phyloP scores from a whole-genome alignment of 92 coral and sea anemone genomes.

The Montipora capitata region DNA sequence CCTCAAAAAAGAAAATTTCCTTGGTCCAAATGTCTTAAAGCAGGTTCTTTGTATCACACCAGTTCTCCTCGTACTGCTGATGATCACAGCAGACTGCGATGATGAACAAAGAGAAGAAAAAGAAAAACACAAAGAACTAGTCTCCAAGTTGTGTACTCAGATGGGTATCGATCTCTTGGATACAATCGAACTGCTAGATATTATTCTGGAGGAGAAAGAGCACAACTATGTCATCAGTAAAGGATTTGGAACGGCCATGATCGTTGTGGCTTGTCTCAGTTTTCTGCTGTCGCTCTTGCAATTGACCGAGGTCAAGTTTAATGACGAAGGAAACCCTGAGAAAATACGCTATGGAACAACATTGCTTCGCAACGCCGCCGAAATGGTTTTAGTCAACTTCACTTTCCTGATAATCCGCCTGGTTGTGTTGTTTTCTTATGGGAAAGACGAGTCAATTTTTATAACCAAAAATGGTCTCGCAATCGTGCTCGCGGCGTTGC shows the following conservation, averaged over 20 bases:
- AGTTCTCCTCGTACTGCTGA: conserved; percentile 22
- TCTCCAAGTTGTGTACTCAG: conserved; percentile 40
- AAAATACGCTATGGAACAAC: background rate
- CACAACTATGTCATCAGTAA: background rate
- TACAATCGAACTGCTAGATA: conserved; percentile 62
- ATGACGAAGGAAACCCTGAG: background rate
- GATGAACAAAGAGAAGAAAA: background rate
- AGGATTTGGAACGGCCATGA: conserved; percentile 21
- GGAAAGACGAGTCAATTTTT: background rate
- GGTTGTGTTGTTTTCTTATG: background rate
- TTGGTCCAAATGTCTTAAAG: conserved; percentile 23
- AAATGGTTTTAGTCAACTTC: background rate
- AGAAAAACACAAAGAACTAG: conserved; percentile 16
- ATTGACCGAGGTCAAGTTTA: conserved; percentile 51
- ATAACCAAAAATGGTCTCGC: background rate
- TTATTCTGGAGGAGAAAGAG: conserved; percentile 42
- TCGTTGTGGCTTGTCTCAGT: conserved; percentile 47
- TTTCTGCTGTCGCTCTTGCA: conserved; percentile 50
- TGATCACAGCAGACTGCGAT: conserved; percentile 18
- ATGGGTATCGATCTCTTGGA: conserved; percentile 75
- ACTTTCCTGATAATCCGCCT: background rate
- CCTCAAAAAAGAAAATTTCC: background rate
- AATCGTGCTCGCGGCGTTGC: background rate
- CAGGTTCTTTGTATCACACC: conserved; percentile 21
- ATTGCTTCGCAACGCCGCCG: background rate